Evolutionary conservation across 2,888 invertebrate species (phyloP).

Genomic region (Chesias legatella): DNA sequence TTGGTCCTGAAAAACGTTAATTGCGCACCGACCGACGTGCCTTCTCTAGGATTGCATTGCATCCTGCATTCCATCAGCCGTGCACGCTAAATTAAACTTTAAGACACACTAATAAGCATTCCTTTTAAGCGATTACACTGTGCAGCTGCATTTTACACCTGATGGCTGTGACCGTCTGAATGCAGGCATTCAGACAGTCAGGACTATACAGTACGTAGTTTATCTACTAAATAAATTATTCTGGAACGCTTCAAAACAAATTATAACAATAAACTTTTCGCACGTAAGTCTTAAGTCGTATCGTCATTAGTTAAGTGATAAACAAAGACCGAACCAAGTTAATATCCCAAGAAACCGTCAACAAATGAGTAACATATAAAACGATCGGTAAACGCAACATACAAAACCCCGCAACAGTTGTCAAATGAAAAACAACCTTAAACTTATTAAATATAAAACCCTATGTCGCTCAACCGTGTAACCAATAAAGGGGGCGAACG

Average conservation of each 20-base stretch:
- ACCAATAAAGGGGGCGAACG: slow-evolving; percentile 69
- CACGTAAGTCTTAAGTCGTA: slow-evolving; percentile 34
- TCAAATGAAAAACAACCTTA: slow-evolving; percentile 59
- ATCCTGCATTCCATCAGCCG: slow-evolving; percentile 42
- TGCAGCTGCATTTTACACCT: slow-evolving; percentile 41
- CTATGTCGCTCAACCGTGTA: slow-evolving; percentile 52
- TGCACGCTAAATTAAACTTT: slow-evolving; percentile 36
- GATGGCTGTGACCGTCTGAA: slow-evolving; percentile 39
- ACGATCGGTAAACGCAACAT: slow-evolving; percentile 54
- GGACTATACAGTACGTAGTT: slow-evolving; percentile 5
- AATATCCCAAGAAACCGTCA: slow-evolving; percentile 49
- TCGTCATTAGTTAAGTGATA: slow-evolving; percentile 48
- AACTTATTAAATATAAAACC: slow-evolving; percentile 55
- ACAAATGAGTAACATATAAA: slow-evolving; percentile 64
- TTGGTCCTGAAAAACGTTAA: slow-evolving; percentile 69
- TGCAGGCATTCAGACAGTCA: too few species aligned
- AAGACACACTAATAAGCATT: slow-evolving; percentile 19
- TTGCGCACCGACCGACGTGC: slow-evolving; percentile 57
- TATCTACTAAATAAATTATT: slow-evolving; percentile 10
- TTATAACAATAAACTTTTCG: slow-evolving; percentile 28
- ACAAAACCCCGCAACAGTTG: slow-evolving; percentile 45
- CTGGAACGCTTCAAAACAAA: slow-evolving; percentile 28
- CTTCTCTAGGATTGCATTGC: slow-evolving; percentile 49
- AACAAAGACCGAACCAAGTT: slow-evolving; percentile 49
- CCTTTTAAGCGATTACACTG: slow-evolving; percentile 31